These are phyloP conservation scores for Oedothorax gibbosus DNA, from an alignment of 1,140 invertebrate genomes.

Conservation along the genomic window DNA sequence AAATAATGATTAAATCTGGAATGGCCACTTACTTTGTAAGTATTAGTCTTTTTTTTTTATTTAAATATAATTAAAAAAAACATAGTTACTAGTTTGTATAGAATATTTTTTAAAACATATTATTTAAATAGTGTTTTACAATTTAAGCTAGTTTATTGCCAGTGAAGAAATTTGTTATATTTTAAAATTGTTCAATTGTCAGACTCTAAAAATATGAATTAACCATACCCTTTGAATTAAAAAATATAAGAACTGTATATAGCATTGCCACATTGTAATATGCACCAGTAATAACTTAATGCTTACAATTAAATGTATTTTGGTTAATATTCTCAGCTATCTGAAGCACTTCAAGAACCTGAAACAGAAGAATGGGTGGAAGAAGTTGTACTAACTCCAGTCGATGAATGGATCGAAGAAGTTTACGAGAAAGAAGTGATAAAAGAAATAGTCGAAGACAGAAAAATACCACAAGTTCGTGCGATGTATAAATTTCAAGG, in stretches of 20 bases:
- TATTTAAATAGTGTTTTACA: background rate
- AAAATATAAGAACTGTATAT: too few relatives aligned
- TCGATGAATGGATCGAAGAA: slow-evolving; percentile 92
- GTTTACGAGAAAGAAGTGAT: slow-evolving; percentile 86
- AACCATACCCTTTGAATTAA: too few relatives aligned
- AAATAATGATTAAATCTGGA: slow-evolving; percentile 82
- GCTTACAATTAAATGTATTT: background rate
- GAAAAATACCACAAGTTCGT: slow-evolving; percentile 88
- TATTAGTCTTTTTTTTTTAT: slow-evolving; percentile 7
- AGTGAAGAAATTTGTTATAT: background rate
- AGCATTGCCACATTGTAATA: too few relatives aligned
- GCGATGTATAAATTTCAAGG: slow-evolving; percentile 90
- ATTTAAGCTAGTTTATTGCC: background rate
- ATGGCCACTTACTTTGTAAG: slow-evolving; percentile 79
- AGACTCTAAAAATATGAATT: too few relatives aligned
- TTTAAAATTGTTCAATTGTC: too few relatives aligned
- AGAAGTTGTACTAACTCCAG: slow-evolving; percentile 78
- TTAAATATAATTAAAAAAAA: background rate
- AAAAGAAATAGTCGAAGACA: slow-evolving; percentile 85
- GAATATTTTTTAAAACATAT: background rate
- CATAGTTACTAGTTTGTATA: background rate
- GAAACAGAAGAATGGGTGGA: slow-evolving; percentile 69
- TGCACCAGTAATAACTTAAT: too few relatives aligned
- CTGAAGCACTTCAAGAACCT: slow-evolving; percentile 60
- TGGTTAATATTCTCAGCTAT: slow-evolving; percentile 25